Evolutionary conservation across 2,113 vertebrate genomes (phyloP), one percentile per base, ranked within the genome.

Genomic region (Notarius quadriscutis): DNA sequence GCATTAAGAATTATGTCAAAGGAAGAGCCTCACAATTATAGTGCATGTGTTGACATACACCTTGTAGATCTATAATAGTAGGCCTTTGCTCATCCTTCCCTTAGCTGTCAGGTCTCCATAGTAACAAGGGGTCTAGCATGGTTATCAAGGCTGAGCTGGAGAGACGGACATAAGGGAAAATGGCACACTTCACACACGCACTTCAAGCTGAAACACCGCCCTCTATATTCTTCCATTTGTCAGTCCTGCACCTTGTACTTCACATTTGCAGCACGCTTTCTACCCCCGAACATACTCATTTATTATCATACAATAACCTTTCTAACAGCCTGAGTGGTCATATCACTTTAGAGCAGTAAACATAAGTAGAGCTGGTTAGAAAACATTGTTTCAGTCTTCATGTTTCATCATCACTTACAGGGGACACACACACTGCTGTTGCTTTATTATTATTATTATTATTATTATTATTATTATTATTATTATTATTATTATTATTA

Each of bases 101-200:
- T 90, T 18, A 88, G 90, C 91, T 81, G 89, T 93, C 91, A 88
- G 85, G 95, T 95, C 93, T 92, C 95, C 95, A 95, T 95, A 93
- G 95, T 94, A 95, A 95, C 94, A 88, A 58, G 94, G 94, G 93
- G 91, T 95, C 91, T 91, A 92, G 93, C 91, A 91, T 84, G 87
- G 92, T 91, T 91, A 92, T 92, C 88, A 34, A 71, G 91, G 91
- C 83, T 9, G 87, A 89, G 92, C 92, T 90, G 83, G 87, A 86
- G 91, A 93, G 93, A 92, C 89, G 90, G 91, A 92, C 95, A 92
- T 27, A 58, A 95, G 94, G 93, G 93, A 89, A 92, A 93, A 92
- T 84, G 85, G 93, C 92, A 92, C 74, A 58, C 62, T 83, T 60
- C 60, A 75, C 48, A 69, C 82, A 20, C 27, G 18, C 67, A 74